Base-by-base conservation (phyloP, 2,797 vertebrate species). In the Neosilurus mollespiculum region DNA sequence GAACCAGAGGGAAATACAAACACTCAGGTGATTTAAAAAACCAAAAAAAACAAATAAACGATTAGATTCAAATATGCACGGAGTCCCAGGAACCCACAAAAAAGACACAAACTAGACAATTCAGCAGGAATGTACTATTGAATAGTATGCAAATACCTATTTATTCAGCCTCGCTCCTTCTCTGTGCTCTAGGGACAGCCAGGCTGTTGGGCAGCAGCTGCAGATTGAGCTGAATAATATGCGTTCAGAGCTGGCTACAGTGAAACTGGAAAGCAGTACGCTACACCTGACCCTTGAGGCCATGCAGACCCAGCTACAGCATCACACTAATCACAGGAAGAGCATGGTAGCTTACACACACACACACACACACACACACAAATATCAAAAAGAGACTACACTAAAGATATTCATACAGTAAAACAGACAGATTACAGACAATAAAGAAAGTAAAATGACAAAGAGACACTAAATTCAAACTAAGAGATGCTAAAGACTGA, bases 11-110 rank as follows among this genome's bases (percentile, higher is more conserved):
- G 91, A 90, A 34, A 0, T 89, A 0, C 87, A 93, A 22, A 89
- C 91, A 73, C 90, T 94, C 87, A 94, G 94, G 95, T 96, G 91
- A 15, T 54, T 51, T 54, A 69, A 53, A 73, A 22, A n/a, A n/a
- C n/a, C n/a, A n/a, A 5, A 43, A 43, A 1, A 43, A 43, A 30
- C 2, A 5, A 43, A 43, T 43, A 43, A 43, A 43, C 3, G 76
- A 59, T 77, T 58, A 22, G 26, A 59, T 59, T 22, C 22, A 61
- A 37, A 34, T 34, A 43, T n/a, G 34, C 6, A 34, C 24, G 58
- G 1, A 58, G 26, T 24, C 22, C 1, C 37, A 78, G 49, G 1
- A 34, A 59, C 22, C 18, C 59, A 76, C 54, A 16, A 10, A 62
- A 62, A 37, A 78, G 20, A 18, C 26, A 58, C 34, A 78, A 64